phyloP scores from a whole-genome alignment of 1,140 invertebrate genomes.

The Bemisia tabaci region DNA sequence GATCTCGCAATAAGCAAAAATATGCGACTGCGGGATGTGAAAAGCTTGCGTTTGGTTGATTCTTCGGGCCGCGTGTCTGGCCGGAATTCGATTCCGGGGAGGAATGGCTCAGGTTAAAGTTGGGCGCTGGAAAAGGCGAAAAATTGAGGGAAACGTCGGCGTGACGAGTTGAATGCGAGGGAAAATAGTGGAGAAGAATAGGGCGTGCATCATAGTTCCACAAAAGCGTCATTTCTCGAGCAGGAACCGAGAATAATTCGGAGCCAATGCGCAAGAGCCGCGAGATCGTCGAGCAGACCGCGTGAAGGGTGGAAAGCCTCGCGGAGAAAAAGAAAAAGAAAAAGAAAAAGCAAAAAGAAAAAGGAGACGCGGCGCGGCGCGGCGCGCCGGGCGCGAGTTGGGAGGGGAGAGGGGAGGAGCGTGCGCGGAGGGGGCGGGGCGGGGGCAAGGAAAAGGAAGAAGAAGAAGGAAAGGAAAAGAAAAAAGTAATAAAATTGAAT shows the following conservation, averaged over 20 bases:
- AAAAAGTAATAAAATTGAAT: slow-evolving; percentile 25
- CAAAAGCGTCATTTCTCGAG: background rate
- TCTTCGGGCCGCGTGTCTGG: too few species aligned
- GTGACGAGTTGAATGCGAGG: too few species aligned
- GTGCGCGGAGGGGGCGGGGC: slow-evolving; percentile 8
- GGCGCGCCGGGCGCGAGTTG: background rate
- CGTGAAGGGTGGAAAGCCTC: background rate
- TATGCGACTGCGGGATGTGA: too few species aligned
- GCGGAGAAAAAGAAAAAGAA: background rate
- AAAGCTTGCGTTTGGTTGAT: too few species aligned
- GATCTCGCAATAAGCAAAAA: too few species aligned
- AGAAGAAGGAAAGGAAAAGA: slow-evolving; percentile 14
- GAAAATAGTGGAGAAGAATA: background rate
- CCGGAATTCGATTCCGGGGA: too few species aligned
- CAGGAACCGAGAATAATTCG: background rate
- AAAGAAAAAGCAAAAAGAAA: background rate
- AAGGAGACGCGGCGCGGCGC: background rate
- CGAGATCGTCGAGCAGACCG: background rate
- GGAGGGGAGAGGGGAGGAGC: background rate
- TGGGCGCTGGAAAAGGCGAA: too few species aligned
- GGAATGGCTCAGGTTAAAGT: too few species aligned
- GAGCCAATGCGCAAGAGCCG: background rate
- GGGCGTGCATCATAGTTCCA: background rate
- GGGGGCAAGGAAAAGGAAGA: slow-evolving; percentile 8
- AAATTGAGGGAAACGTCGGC: too few species aligned